Conservation (phyloP, 2,797 vertebrate species). For the Momotus momota region DNA sequence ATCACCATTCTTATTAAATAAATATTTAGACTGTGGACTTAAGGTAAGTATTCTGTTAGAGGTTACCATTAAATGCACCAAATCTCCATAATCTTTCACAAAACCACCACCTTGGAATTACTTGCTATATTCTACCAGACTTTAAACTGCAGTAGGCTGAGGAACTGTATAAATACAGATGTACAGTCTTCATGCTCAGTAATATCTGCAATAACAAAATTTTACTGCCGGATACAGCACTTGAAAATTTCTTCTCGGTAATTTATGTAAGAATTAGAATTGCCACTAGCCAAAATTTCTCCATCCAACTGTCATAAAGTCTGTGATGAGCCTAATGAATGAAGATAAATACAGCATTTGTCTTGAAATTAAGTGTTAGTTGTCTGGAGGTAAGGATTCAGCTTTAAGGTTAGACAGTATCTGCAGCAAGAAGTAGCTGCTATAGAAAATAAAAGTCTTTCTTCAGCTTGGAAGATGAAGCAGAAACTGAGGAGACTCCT, state of each 20-base stretch:
- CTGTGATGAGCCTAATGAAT: background rate
- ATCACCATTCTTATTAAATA: background rate
- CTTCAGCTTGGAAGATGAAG: background rate
- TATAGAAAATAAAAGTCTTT: background rate
- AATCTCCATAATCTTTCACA: background rate
- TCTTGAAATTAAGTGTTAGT: background rate
- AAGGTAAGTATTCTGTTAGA: background rate
- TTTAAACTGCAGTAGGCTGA: background rate
- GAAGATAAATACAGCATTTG: background rate
- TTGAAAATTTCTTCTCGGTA: background rate
- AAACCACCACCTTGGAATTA: background rate
- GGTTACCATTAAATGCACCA: background rate
- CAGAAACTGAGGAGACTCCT: background rate
- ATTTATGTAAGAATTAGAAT: slow-evolving; percentile 2
- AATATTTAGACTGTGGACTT: background rate
- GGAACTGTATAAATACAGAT: background rate
- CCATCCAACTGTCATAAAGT: background rate
- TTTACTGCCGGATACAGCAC: background rate
- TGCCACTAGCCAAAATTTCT: background rate
- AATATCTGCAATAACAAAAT: background rate
- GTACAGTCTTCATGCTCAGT: background rate
- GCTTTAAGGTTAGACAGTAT: background rate
- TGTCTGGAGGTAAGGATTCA: background rate
- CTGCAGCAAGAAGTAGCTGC: background rate
- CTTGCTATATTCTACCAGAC: background rate